A percentile compares a stretch with the other conserved stretches of the same genome.
These are phyloP conservation scores for Cistogaster globosa DNA, from an alignment of 2,888 invertebrate species.

Conservation along the genomic window DNA sequence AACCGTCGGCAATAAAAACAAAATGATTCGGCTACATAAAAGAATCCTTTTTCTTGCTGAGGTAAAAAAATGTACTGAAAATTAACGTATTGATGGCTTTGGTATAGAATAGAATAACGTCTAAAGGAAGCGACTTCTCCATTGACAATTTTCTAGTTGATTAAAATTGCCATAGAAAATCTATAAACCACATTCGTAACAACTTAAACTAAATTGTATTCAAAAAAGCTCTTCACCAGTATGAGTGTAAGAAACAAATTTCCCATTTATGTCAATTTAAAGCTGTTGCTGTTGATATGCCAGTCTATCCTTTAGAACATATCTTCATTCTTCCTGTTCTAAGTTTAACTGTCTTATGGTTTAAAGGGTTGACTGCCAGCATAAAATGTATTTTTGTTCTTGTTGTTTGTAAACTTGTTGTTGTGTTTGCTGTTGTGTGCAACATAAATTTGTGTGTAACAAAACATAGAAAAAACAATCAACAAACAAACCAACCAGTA, in stretches of 20 bases:
- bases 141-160: no score
- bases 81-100: no score
- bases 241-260: conserved; percentile 29
- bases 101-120: no score
- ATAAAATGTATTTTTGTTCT: conserved; percentile 11
- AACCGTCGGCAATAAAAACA: no score
- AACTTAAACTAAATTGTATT: background rate
- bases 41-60: no score
- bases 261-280: conserved; percentile 38
- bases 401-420: background rate
- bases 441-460: background rate
- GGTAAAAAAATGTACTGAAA: no score
- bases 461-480: conserved; percentile 45
- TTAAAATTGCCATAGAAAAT: no score
- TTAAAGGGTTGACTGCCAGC: conserved; percentile 36
- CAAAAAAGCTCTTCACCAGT: background rate
- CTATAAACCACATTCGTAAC: no score
- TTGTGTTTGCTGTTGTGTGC: background rate
- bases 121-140: no score
- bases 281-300: conserved; percentile 52
- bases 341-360: conserved; percentile 33
- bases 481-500: conserved; percentile 28
- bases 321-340: conserved; percentile 16
- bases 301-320: conserved; percentile 28
- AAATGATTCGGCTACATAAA: no score